Evolutionary conservation across 2,113 vertebrate genomes (phyloP).

Genomic region (Oriolus oriolus): DNA sequence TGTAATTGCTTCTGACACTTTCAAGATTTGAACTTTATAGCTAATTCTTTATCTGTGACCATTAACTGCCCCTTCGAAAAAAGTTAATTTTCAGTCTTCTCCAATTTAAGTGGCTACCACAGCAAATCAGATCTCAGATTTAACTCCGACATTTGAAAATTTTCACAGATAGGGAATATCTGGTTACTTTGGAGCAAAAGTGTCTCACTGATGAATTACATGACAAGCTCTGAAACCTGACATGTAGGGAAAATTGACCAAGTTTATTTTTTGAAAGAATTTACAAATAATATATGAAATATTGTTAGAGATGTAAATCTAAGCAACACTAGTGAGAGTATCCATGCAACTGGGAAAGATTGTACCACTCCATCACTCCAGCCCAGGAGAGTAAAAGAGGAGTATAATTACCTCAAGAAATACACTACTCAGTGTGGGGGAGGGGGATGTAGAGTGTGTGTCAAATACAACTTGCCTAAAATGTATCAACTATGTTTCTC

Average conservation of each 20-base stretch:
- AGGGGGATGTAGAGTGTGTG: fast-evolving
- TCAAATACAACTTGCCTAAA: not conserved
- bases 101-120: not conserved
- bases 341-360: not conserved
- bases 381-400: not conserved
- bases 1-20: not conserved
- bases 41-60: not conserved
- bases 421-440: not conserved
- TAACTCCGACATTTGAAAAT: not conserved
- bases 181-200: not conserved
- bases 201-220: not conserved
- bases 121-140: not conserved
- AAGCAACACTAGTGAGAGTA: not conserved
- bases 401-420: not conserved
- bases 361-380: not conserved
- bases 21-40: not conserved
- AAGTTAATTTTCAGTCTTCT: not conserved
- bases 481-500: not conserved
- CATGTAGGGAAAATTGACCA: not conserved
- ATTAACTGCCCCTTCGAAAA: not conserved
- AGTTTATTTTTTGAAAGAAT: not conserved
- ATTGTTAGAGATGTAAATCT: not conserved
- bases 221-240: not conserved
- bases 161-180: not conserved
- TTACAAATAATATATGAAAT: not conserved